phyloP scores from a whole-genome alignment of 1,140 invertebrate species.

The Meteorus sp. region DNA sequence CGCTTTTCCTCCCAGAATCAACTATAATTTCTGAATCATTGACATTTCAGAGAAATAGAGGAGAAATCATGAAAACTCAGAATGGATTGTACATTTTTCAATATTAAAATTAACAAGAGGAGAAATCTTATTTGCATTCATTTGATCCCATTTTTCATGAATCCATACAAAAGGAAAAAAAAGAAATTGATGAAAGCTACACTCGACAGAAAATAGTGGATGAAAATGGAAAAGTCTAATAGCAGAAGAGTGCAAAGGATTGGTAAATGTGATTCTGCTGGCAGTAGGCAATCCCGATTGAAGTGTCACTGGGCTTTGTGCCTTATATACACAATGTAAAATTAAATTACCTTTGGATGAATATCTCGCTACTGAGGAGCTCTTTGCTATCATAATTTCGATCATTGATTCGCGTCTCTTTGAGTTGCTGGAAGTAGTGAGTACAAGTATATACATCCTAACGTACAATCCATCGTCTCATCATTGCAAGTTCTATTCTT shows the following conservation, averaged over 20 bases:
- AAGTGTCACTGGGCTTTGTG: constrained; percentile 3
- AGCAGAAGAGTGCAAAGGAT: constrained; percentile 6
- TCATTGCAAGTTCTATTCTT: too few species aligned
- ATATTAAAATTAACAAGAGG: too few species aligned
- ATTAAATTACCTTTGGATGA: constrained; percentile 10
- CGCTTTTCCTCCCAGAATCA: too few species aligned
- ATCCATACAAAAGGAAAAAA: too few species aligned
- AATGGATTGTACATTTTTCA: too few species aligned
- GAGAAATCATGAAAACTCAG: too few species aligned
- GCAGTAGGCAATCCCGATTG: constrained; percentile 5
- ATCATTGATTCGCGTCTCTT: constrained; percentile 1
- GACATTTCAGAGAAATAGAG: too few species aligned
- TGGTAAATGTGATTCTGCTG: constrained; percentile 14
- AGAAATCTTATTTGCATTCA: too few species aligned
- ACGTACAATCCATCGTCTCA: too few species aligned
- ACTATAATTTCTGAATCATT: too few species aligned
- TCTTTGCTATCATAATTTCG: constrained; percentile 6
- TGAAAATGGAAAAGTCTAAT: neutral
- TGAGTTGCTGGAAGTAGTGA: constrained; percentile 2
- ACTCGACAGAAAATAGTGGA: neutral
- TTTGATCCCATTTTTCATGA: too few species aligned
- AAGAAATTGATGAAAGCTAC: neutral
- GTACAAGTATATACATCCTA: too few species aligned
- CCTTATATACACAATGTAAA: constrained; percentile 4
- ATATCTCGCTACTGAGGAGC: constrained; percentile 2